Evolutionary conservation across 2,888 invertebrate species (phyloP).

Genomic region (Phymatocera aterrima): DNA sequence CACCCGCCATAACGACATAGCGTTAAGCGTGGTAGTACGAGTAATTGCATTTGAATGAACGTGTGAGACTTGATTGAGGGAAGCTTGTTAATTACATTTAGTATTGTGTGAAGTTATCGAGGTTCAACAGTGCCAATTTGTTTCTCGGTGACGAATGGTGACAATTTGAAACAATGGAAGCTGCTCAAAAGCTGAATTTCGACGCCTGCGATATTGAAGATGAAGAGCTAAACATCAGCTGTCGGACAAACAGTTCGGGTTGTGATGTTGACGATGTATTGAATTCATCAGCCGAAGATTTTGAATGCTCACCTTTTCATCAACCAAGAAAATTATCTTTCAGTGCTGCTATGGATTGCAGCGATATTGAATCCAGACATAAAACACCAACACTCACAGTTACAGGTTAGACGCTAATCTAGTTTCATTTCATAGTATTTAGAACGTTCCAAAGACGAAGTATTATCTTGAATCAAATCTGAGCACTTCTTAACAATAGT

Average conservation of each 20-base stretch:
- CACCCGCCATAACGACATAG: slow-evolving; percentile 68
- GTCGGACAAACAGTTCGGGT: slow-evolving; percentile 75
- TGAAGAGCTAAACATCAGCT: slow-evolving; percentile 78
- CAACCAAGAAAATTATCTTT: slow-evolving; percentile 81
- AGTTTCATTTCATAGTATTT: slow-evolving; percentile 7
- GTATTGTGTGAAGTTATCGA: slow-evolving; percentile 38
- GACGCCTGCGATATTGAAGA: slow-evolving; percentile 72
- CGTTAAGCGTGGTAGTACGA: slow-evolving; percentile 61
- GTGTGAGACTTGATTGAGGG: slow-evolving; percentile 51
- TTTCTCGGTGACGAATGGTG: slow-evolving; percentile 54
- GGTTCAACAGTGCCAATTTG: slow-evolving; percentile 22
- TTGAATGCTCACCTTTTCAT: slow-evolving; percentile 78
- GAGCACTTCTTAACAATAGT: neutral
- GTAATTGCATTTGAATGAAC: slow-evolving; percentile 63
- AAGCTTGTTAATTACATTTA: slow-evolving; percentile 50
- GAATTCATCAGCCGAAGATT: slow-evolving; percentile 79
- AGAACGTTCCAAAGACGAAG: slow-evolving; percentile 4
- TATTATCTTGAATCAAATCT: neutral
- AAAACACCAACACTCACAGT: slow-evolving; percentile 60
- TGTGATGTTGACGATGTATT: slow-evolving; percentile 81
- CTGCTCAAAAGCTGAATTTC: slow-evolving; percentile 70
- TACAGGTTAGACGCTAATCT: slow-evolving; percentile 65
- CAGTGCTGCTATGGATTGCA: slow-evolving; percentile 75
- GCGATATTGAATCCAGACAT: slow-evolving; percentile 65
- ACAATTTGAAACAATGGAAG: slow-evolving; percentile 64